Evolutionary conservation across 1,140 invertebrate species (phyloP).

Genomic region (Drosophila sechellia): DNA sequence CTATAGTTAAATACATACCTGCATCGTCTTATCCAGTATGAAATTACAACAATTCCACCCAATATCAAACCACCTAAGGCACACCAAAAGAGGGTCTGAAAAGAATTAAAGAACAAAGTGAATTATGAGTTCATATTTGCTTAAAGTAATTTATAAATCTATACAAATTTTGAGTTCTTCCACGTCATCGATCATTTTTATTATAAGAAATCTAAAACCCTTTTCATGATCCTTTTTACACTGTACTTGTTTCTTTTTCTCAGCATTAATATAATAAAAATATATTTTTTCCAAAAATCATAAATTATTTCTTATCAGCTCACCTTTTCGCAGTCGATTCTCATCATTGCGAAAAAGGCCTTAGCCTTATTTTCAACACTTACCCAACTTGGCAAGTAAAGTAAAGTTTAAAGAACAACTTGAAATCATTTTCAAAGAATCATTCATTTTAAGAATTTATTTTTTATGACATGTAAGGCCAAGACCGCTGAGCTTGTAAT

Average conservation of each 20-base stretch:
- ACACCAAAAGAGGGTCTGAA: slow-evolving; percentile 83
- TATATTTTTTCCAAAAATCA: slow-evolving; percentile 5
- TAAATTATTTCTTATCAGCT: slow-evolving; percentile 21
- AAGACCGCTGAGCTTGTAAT: slow-evolving; percentile 15
- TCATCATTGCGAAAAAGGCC: neutral
- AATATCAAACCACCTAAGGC: slow-evolving; percentile 82
- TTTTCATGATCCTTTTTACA: no score
- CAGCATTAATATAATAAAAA: neutral
- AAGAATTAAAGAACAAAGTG: neutral
- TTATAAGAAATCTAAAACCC: no score
- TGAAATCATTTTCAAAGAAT: slow-evolving; percentile 48
- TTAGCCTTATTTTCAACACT: neutral
- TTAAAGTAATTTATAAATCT: neutral
- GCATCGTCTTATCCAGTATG: slow-evolving; percentile 85
- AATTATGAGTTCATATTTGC: neutral
- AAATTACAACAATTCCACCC: slow-evolving; percentile 83
- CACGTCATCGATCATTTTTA: no score
- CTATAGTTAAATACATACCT: slow-evolving; percentile 64
- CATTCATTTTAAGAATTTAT: slow-evolving; percentile 23
- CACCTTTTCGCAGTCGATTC: slow-evolving; percentile 1
- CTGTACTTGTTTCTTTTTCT: neutral
- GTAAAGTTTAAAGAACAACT: slow-evolving; percentile 34
- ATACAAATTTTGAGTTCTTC: no score
- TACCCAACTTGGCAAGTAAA: neutral
- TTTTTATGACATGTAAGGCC: slow-evolving; percentile 17